phyloP scores from a whole-genome alignment of 2,888 invertebrate species.

The Glyphotaelius pellucidus region DNA sequence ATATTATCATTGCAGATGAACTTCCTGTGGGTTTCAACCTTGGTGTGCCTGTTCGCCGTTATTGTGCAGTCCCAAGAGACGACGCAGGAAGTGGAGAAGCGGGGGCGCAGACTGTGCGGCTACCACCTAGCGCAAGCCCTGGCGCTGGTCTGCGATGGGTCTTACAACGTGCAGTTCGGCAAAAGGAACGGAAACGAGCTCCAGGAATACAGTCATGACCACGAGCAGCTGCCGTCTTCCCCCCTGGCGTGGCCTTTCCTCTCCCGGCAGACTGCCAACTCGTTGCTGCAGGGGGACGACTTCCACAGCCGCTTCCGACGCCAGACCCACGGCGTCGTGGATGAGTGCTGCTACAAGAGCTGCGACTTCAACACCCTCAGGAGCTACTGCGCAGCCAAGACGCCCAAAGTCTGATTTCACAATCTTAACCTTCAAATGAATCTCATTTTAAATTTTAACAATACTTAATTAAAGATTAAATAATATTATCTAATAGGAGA shows the following conservation, averaged over 20 bases:
- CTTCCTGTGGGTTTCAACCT: constrained; percentile 31
- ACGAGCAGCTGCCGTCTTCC: constrained; percentile 29
- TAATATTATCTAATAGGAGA: too few relatives aligned
- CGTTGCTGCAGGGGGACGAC: constrained; percentile 42
- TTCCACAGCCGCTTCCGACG: constrained; percentile 60
- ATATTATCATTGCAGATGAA: constrained; percentile 55
- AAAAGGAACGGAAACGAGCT: neutral
- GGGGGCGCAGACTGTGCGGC: constrained; percentile 54
- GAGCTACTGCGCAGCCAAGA: constrained; percentile 69
- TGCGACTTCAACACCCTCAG: constrained; percentile 70
- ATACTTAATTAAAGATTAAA: too few relatives aligned
- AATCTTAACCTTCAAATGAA: too few relatives aligned
- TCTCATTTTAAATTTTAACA: too few relatives aligned
- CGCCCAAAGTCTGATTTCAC: too few relatives aligned
- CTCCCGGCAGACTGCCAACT: constrained; percentile 40
- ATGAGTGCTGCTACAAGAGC: constrained; percentile 73
- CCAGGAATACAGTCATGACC: neutral
- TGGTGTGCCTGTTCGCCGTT: constrained; percentile 42
- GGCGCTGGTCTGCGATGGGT: constrained; percentile 57
- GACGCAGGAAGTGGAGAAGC: neutral
- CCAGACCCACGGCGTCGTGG: constrained; percentile 69
- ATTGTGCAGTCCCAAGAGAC: constrained; percentile 33
- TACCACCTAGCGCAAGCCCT: constrained; percentile 52
- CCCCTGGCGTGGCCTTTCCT: constrained; percentile 50
- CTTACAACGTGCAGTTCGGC: constrained; percentile 21